Percentiles rank a stretch among this genome's conserved stretches.
Conservation (phyloP, 2,888 invertebrate genomes). For the Hypomecis punctinalis region DNA sequence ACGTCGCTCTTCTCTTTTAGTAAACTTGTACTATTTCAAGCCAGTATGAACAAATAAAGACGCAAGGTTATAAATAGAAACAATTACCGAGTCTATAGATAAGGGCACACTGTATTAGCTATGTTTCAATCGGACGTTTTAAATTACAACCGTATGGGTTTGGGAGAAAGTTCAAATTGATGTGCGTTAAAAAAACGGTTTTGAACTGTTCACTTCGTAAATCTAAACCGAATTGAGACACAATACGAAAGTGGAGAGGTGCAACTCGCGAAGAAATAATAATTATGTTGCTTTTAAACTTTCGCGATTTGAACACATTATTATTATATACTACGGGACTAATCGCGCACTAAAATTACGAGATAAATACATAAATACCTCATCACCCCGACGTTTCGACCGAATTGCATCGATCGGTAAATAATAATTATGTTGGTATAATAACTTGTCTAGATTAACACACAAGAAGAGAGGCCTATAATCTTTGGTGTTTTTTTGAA, state of each 20-base stretch:
- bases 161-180: slow-evolving; percentile 8
- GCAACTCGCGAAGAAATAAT: background rate
- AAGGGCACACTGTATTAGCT: slow-evolving; percentile 29
- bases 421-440: too few species aligned
- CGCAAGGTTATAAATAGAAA: slow-evolving; percentile 39
- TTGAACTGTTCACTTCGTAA: slow-evolving; percentile 1
- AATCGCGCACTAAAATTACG: too few species aligned
- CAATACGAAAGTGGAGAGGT: background rate
- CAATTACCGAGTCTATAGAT: slow-evolving; percentile 42
- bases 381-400: too few species aligned
- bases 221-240: slow-evolving; percentile 43
- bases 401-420: too few species aligned
- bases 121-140: background rate
- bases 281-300: too few species aligned
- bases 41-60: slow-evolving; percentile 31
- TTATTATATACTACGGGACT: too few species aligned
- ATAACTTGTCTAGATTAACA: too few species aligned
- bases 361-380: too few species aligned
- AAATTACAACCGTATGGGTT: slow-evolving; percentile 6
- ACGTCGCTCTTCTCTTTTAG: background rate
- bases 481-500: too few species aligned
- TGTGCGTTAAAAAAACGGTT: background rate
- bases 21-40: slow-evolving; percentile 11
- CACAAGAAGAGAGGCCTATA: too few species aligned
- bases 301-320: too few species aligned